Conservation (phyloP, 2,888 invertebrate species). For the Conchocele bisecta region DNA sequence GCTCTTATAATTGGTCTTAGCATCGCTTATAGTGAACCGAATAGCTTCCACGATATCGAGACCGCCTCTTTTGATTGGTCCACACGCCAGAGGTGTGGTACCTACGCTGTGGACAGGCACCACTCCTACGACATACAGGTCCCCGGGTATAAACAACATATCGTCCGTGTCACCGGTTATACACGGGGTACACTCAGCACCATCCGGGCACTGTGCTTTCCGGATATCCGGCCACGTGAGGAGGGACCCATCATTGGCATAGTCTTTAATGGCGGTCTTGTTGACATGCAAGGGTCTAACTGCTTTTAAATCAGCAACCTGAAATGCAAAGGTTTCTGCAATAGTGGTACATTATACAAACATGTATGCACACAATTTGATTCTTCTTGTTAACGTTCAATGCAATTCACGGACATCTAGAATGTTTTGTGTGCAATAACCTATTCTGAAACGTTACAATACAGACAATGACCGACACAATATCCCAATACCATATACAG, state of each 20-base stretch:
- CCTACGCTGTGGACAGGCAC: conserved; percentile 13
- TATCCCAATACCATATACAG: no score
- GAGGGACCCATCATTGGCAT: neutral
- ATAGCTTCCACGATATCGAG: conserved; percentile 17
- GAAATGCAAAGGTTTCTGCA: no score
- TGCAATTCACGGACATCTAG: no score
- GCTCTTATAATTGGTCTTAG: neutral
- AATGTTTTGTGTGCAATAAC: no score
- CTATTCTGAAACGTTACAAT: no score
- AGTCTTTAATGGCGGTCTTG: conserved; percentile 14
- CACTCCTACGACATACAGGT: conserved; percentile 12
- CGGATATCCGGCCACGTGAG: conserved; percentile 1
- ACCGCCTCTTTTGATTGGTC: neutral
- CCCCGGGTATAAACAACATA: conserved; percentile 1
- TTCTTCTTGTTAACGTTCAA: no score
- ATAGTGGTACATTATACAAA: no score
- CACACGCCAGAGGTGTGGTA: conserved; percentile 9
- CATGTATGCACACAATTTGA: no score
- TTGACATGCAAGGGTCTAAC: neutral
- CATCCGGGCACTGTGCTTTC: conserved; percentile 10
- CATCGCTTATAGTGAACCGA: neutral
- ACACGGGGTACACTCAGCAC: neutral
- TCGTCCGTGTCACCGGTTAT: neutral
- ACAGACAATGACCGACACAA: no score
- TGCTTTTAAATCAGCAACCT: conserved; percentile 11